A percentile compares a stretch with the other conserved stretches of the same genome.
Conservation (phyloP, 2,797 vertebrate genomes). For the Pachyuromys duprasi region DNA sequence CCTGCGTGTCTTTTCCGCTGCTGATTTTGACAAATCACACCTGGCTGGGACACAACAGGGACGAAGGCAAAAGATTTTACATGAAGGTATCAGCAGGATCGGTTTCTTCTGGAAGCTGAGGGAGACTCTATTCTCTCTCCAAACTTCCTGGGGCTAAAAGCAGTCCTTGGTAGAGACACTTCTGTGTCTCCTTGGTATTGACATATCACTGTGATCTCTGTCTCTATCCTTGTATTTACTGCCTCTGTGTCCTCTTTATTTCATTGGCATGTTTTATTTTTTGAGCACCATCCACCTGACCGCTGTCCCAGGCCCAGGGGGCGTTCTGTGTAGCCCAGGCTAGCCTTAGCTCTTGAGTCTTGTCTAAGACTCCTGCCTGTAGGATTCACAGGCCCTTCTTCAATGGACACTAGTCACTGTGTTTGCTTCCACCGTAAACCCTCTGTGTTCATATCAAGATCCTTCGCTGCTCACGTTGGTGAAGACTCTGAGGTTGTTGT, state of each 20-base stretch:
- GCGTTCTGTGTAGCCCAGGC: not conserved
- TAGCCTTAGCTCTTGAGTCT: not conserved
- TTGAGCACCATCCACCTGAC: not conserved
- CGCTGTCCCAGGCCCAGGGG: too few species aligned
- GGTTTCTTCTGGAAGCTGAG: not conserved
- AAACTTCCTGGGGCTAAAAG: not conserved
- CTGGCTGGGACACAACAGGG: fast-evolving
- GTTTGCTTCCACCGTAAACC: not conserved
- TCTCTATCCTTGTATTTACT: not conserved
- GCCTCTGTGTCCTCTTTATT: not conserved
- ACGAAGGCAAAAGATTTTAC: not conserved
- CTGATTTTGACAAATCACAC: not conserved
- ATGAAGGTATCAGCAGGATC: not conserved
- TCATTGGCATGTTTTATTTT: not conserved
- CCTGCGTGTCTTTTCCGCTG: not conserved
- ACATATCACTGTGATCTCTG: fast-evolving
- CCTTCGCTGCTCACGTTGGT: not conserved
- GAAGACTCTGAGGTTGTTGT: not conserved
- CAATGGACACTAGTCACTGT: not conserved
- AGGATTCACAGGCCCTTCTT: not conserved
- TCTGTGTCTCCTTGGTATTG: not conserved
- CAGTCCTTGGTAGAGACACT: fast-evolving
- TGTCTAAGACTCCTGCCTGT: not conserved
- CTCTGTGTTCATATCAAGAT: not conserved
- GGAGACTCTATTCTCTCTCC: not conserved